Conservation (phyloP, 1,140 invertebrate species). For the Ephestia elutella region DNA sequence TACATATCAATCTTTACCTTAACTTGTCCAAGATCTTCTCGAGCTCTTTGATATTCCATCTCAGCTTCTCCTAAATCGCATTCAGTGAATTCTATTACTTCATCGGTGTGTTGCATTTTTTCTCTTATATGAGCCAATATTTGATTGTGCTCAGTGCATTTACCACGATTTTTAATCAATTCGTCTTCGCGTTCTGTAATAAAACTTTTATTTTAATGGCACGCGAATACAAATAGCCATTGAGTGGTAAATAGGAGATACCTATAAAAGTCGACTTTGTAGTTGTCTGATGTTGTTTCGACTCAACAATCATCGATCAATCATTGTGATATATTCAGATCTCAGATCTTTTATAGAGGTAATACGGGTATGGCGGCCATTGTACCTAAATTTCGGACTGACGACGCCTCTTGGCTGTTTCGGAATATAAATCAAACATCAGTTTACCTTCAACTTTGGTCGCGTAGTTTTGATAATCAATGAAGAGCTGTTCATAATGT, state of each 20-base stretch:
- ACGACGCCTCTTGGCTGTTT: background rate
- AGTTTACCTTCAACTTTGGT: constrained; percentile 65
- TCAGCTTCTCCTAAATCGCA: constrained; percentile 60
- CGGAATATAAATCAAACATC: background rate
- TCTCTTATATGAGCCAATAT: constrained; percentile 67
- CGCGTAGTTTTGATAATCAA: constrained; percentile 58
- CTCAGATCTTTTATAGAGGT: too few relatives aligned
- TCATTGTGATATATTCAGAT: too few relatives aligned
- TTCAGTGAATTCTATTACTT: constrained; percentile 62
- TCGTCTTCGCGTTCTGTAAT: constrained; percentile 61
- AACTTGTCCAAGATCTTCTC: constrained; percentile 50
- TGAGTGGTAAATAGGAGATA: too few relatives aligned
- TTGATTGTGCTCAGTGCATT: constrained; percentile 64
- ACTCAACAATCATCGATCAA: too few relatives aligned
- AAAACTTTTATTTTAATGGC: constrained; percentile 10
- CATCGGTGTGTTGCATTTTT: constrained; percentile 67
- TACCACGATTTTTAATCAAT: constrained; percentile 55
- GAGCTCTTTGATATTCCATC: constrained; percentile 48
- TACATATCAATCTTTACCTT: constrained; percentile 42
- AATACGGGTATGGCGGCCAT: too few relatives aligned
- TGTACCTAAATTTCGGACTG: too few relatives aligned
- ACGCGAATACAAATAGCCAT: too few relatives aligned
- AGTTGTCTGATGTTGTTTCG: too few relatives aligned
- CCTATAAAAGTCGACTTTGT: too few relatives aligned
- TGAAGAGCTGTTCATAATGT: constrained; percentile 59